Percentiles rank a stretch among this genome's conserved stretches.
phyloP scores from a whole-genome alignment of 2,888 invertebrate species.

The Andrena flavipes region DNA sequence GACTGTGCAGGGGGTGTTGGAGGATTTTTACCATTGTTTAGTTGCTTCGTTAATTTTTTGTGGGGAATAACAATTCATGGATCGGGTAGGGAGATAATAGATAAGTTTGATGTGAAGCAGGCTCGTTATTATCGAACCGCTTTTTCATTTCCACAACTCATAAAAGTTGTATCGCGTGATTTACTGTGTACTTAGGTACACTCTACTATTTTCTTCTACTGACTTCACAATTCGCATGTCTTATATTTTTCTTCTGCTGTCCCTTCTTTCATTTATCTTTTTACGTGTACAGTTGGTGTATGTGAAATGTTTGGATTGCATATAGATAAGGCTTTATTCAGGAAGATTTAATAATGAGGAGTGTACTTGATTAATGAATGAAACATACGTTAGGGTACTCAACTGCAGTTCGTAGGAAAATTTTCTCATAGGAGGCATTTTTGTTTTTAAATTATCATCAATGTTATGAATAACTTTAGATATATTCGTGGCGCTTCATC shows the following conservation, averaged over 20 bases:
- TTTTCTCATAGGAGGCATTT: too few relatives aligned
- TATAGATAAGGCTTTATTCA: too few relatives aligned
- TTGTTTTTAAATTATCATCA: too few relatives aligned
- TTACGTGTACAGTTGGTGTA: too few relatives aligned
- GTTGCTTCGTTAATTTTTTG: not conserved
- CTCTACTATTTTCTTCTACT: conserved; percentile 10
- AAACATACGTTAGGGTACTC: too few relatives aligned
- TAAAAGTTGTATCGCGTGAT: conserved; percentile 21
- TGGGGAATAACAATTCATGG: not conserved
- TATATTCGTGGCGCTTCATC: too few relatives aligned
- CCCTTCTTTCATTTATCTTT: not conserved
- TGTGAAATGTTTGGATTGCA: too few relatives aligned
- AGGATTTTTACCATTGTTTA: not conserved
- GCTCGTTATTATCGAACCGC: conserved; percentile 66
- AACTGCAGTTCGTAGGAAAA: too few relatives aligned
- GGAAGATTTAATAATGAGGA: too few relatives aligned
- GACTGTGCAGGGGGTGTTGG: not conserved
- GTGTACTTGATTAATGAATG: too few relatives aligned
- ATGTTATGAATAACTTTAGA: too few relatives aligned
- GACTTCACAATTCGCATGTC: not conserved
- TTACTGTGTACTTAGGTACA: not conserved
- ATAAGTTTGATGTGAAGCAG: conserved; percentile 12
- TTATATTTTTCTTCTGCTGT: not conserved
- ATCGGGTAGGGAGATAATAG: not conserved
- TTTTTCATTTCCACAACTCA: conserved; percentile 41